Base-by-base conservation (phyloP, 1,140 invertebrate genomes). In the Phocides pigmalion region DNA sequence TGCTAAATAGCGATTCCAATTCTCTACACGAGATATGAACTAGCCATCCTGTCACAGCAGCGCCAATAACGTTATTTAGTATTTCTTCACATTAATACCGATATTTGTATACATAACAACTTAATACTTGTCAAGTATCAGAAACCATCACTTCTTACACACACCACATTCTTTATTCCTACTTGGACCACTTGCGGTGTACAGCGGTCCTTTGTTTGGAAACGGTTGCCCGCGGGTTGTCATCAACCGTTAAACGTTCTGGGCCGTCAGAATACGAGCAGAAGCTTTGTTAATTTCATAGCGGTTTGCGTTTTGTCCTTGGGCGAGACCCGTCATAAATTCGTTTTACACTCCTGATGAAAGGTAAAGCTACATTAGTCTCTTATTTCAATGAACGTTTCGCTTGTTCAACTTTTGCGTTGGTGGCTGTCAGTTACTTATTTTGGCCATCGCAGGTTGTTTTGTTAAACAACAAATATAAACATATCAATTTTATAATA, bases 281-380 rank as follows among this genome's bases (percentile, higher is more conserved):
- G 66, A 76, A 78, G 77, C 79, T 83, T 81, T 84, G 85, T 84
- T 88, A 82, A 86, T 86, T 88, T 84, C 80, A 84, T 76, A 76
- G 73, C 70, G 74, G 75, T 79, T 78, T 83, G 77, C 62, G 70
- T 79, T 49, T 67, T 74, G 79, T 81, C 78, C 79, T 84, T 79
- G 53, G 79, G 72, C 62, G 53, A 70, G 62, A 69, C 64, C 72
- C 72, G 70, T 68, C 62, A 75, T 66, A 66, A 74, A 79, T 82
- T 76, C 74, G 79, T 83, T 81, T 78, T 68, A 75, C 68, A 68
- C 54, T 66, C 67, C 35, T 35, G 50, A 64, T 70, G 66, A 66
- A 67, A 67, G 51, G 41, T 37, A 61, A 47, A 63, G 44, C 39
- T 64, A 70, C 70, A 72, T 70, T 70, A 65, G 35, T 14, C 28